These are phyloP conservation scores for Tenthredo livida DNA, from an alignment of 2,888 invertebrate species.

Conservation along the genomic window DNA sequence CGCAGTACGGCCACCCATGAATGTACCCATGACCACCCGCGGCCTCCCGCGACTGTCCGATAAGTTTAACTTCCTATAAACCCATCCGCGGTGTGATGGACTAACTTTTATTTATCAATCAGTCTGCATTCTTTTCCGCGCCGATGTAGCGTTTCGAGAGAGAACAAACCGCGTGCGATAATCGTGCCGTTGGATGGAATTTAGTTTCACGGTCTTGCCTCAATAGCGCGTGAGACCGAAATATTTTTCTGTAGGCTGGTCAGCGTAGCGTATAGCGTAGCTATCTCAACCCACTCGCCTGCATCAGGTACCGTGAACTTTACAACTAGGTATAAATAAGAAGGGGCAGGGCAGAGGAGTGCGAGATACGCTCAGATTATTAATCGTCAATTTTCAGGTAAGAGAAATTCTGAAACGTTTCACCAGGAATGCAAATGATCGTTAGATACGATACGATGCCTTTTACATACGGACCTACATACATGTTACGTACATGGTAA, in stretches of 20 bases:
- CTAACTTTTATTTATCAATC: background rate
- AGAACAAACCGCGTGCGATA: conserved; percentile 13
- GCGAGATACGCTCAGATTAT: conserved; percentile 49
- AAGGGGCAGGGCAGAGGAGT: conserved; percentile 28
- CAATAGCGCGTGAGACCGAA: conserved; percentile 6
- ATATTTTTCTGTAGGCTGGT: conserved; percentile 1
- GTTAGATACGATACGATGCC: background rate
- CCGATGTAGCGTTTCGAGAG: background rate
- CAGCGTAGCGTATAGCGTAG: background rate
- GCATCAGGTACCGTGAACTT: conserved; percentile 21
- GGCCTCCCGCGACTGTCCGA: conserved; percentile 50
- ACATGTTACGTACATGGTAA: background rate
- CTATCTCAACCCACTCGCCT: background rate
- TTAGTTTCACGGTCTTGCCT: background rate
- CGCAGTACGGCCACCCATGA: conserved; percentile 70
- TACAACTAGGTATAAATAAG: background rate
- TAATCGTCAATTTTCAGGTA: conserved; percentile 45
- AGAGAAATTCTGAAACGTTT: conserved; percentile 50
- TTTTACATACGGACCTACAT: background rate
- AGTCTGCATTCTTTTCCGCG: background rate
- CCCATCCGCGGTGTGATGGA: background rate
- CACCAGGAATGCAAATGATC: conserved; percentile 28
- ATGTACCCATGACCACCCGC: conserved; percentile 60
- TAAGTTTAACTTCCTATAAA: background rate
- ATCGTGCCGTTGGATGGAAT: background rate